Percentiles rank a stretch among this genome's conserved stretches.
phyloP scores from a whole-genome alignment of 2,888 invertebrate species.

The Nephrotoma guestfalica region DNA sequence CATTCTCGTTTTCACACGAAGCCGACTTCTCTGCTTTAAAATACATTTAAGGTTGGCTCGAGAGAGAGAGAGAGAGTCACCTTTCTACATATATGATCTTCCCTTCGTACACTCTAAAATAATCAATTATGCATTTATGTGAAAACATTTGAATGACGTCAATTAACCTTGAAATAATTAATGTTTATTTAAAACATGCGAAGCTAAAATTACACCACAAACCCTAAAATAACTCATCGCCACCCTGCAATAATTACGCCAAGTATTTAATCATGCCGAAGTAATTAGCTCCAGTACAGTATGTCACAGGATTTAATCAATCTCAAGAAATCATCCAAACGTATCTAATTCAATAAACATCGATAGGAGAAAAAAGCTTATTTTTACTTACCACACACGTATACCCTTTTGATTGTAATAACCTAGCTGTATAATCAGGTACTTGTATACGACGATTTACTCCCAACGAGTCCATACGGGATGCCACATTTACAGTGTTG shows the following conservation, averaged over 20 bases:
- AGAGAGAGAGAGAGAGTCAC: too few species aligned
- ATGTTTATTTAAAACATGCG: not conserved
- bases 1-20: too few species aligned
- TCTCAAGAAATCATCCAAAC: not conserved
- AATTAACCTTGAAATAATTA: not conserved
- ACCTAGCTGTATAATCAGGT: constrained; percentile 65
- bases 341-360: not conserved
- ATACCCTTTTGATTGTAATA: constrained; percentile 32
- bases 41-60: too few species aligned
- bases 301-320: not conserved
- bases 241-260: not conserved
- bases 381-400: constrained; percentile 26
- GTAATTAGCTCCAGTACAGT: not conserved
- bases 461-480: constrained; percentile 93
- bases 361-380: not conserved
- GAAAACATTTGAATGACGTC: not conserved
- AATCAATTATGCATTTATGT: not conserved
- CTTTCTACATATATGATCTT: too few species aligned
- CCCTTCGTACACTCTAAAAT: not conserved
- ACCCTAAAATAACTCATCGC: not conserved
- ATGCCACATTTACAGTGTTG: constrained; percentile 91
- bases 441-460: constrained; percentile 82
- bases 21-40: too few species aligned
- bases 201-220: not conserved
- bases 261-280: not conserved